Base-by-base conservation (phyloP, 2,113 vertebrate species). In the Tenebrosternarchus preto region DNA sequence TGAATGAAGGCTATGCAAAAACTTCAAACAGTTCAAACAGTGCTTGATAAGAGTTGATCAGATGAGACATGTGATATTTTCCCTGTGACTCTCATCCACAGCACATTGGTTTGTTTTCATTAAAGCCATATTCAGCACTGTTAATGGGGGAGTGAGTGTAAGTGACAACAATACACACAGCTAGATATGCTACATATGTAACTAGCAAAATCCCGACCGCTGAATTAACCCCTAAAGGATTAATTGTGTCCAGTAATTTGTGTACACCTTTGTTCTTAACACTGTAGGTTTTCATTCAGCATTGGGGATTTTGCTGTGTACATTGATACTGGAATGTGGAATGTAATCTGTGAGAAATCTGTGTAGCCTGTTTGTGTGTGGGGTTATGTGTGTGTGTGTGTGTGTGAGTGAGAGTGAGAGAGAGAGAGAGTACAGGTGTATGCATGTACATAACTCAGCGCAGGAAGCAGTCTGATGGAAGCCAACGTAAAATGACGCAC, bases 401-500 rank as follows among this genome's bases (percentile, higher is more conserved):
- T 1, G 20, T 60, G 57, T 50, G 3, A 36, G 66, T 46, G 27
- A 79, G 82, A 60, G 27, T 39, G 9, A 46, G 76, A 74, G 82
- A 81, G 85, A 69, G 25, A 84, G 85, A 81, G 78, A 84, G 82
- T 78, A 77, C 88, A 83, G n/a, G 50, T 80, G 85, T 80, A 82
- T 76, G 84, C 33, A 36, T 85, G 83, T 83, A 69, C 68, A 74
- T 80, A 29, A 87, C 84, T 85, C 87, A 87, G 89, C 91, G 93
- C 90, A 93, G 87, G 91, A 50, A 50, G 89, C 88, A 86, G 88
- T 90, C 91, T 93, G 88, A 86, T 83, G 83, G 92, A 90, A 91
- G 91, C 92, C 94, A 95, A 95, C 92, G 91, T 88, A 87, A 86
- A 90, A 90, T 91, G 95, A 94, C 93, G 90, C 90, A 82, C 88